These are phyloP conservation scores for Phymanthus crucifer DNA, from an alignment of 92 coral and sea anemone species.

Conservation along the genomic window DNA sequence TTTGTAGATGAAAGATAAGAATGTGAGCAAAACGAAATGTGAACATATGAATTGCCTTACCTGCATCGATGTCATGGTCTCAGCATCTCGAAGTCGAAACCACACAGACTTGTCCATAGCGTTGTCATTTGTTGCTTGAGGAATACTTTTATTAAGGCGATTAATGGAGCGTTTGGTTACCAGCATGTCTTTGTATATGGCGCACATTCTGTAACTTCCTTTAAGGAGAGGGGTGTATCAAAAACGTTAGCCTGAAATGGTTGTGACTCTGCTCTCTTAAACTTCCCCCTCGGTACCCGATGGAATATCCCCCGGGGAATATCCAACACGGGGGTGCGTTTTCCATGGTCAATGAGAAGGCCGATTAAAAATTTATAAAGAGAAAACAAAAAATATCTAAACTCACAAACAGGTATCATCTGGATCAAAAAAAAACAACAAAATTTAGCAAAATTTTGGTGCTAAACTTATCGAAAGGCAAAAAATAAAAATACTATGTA, in stretches of 20 bases:
- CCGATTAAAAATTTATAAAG: no score
- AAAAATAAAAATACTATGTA: constrained; percentile 12
- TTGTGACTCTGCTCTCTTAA: no score
- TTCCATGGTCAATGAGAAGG: no score
- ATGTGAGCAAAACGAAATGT: not conserved
- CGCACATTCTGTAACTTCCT: constrained; percentile 30
- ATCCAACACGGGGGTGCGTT: no score
- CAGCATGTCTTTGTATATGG: constrained; percentile 16
- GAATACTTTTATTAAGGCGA: not conserved
- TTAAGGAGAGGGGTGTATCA: not conserved
- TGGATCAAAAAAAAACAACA: not conserved
- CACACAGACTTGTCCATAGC: constrained; percentile 3
- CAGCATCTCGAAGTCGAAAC: constrained; percentile 26
- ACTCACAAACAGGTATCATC: no score
- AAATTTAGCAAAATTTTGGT: not conserved
- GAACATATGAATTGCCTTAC: not conserved
- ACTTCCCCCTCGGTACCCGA: no score
- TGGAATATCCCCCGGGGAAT: no score
- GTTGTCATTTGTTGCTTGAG: constrained; percentile 11
- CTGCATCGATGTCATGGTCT: constrained; percentile 6
- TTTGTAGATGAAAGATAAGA: not conserved
- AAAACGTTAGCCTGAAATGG: no score
- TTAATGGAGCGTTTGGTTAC: not conserved
- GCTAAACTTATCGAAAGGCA: not conserved
- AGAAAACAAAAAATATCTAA: no score